Evolutionary conservation across 2,888 invertebrate species (phyloP).

Genomic region (Mythimna ferrago): DNA sequence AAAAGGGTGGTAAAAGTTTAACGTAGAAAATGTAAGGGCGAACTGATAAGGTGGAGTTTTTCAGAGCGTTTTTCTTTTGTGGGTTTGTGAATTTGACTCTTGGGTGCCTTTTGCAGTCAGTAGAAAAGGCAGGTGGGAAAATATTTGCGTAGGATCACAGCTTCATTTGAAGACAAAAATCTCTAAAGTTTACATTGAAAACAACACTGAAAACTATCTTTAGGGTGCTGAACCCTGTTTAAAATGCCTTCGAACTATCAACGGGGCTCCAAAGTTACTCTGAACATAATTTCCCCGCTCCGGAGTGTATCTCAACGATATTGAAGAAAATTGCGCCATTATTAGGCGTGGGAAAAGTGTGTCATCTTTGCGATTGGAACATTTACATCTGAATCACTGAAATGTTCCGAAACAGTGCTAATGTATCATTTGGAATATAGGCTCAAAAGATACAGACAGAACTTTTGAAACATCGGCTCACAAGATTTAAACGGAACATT

Average conservation of each 20-base stretch:
- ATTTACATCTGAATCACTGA: no score
- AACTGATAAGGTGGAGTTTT: slow-evolving; percentile 41
- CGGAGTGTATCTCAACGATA: slow-evolving; percentile 37
- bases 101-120: slow-evolving; percentile 21
- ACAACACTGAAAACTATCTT: not conserved
- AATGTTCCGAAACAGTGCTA: no score
- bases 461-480: no score
- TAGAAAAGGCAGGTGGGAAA: not conserved
- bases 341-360: not conserved
- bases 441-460: no score
- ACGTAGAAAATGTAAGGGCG: slow-evolving; percentile 36
- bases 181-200: not conserved
- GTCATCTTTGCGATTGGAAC: no score
- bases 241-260: slow-evolving; percentile 7
- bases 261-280: slow-evolving; percentile 15
- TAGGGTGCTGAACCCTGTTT: slow-evolving; percentile 5
- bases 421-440: no score
- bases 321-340: slow-evolving; percentile 43
- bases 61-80: slow-evolving; percentile 38
- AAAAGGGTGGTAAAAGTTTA: slow-evolving; percentile 49
- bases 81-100: slow-evolving; percentile 28
- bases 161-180: slow-evolving; percentile 15
- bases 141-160: slow-evolving; percentile 13
- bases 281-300: slow-evolving; percentile 37
- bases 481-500: no score